Evolutionary conservation across 2,113 vertebrate genomes (phyloP).

Genomic region (Thalassarche chlororhynchos): DNA sequence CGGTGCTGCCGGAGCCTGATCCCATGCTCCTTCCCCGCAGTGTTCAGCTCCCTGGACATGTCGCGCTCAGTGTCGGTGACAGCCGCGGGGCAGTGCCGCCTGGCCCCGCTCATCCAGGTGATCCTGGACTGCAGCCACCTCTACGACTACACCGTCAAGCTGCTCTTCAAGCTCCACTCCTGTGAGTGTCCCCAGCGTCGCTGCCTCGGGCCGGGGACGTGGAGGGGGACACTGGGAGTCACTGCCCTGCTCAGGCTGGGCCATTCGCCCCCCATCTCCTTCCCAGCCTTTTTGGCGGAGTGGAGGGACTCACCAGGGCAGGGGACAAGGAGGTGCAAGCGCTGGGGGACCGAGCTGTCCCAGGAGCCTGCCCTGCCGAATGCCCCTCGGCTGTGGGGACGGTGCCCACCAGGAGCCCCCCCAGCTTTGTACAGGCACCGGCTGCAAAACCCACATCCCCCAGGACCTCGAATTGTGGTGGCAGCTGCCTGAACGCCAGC

Average conservation of each 20-base stretch:
- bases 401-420: background rate
- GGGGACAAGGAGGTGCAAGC: background rate
- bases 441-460: background rate
- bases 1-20: rapidly evolving
- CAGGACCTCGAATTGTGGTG: background rate
- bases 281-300: background rate
- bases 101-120: conserved; percentile 95
- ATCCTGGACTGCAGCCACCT: conserved; percentile 96
- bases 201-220: rapidly evolving
- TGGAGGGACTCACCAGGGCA: background rate
- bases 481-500: background rate
- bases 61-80: conserved; percentile 96
- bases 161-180: conserved; percentile 98
- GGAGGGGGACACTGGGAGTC: background rate
- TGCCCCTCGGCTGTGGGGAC: rapidly evolving
- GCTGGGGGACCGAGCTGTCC: background rate
- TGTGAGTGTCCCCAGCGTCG: conserved; percentile 80
- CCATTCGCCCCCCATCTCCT: background rate
- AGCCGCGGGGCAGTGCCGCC: conserved; percentile 92
- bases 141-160: conserved; percentile 96
- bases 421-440: background rate
- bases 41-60: conserved; percentile 97
- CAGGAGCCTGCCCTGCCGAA: background rate
- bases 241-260: background rate
- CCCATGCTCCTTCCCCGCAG: conserved; percentile 45